Base-by-base conservation (phyloP, 2,888 invertebrate species). In the Hipparchia sbordonii region DNA sequence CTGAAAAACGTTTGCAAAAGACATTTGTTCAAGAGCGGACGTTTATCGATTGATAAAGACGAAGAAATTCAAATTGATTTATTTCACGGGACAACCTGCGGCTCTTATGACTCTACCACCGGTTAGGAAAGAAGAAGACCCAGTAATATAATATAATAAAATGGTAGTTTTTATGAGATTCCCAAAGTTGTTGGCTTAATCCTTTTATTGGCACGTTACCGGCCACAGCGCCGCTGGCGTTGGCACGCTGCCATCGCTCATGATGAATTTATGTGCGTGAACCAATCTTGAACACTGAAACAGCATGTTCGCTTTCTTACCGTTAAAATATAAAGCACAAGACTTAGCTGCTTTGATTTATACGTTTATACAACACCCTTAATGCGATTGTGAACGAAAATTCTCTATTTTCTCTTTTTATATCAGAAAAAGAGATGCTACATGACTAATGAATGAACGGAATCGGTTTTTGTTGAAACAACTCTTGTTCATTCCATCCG, bases 231-330 rank as follows among this genome's bases (percentile, higher is more conserved):
- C n/a, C 69, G 51, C 8, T 54, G 69, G 59, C 23, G 33, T 68
- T 68, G 68, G 67, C 67, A 13, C 46, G 3, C 9, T 45, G 56
- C 68, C 68, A 68, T 1, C 7, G 48, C 6, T 51, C 68, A 68
- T 69, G 69, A 69, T 69, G 69, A 69, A 69, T 69, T 69, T 69
- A 69, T 69, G 69, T 61, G 69, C 69, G 69, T 69, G 69, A 39
- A 69, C 69, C 60, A 39, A 51, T 61, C 61, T 52, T 13, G 52
- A 52, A 52, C 69, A 69, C 52, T 39, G 57, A 39, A 69, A 69
- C 69, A 69, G 69, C 39, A 45, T 61, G 69, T 69, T 68, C 52
- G 69, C 61, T 60, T 52, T 69, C 69, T 61, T 57, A n/a, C 61
- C 59, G 10, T 59, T 67, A 5, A 67, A 46, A 51, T 39, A 33